Percentiles rank a stretch among this genome's conserved stretches.
Evolutionary conservation across 2,113 vertebrate genomes (phyloP).

Genomic region (Cisticola juncidis): DNA sequence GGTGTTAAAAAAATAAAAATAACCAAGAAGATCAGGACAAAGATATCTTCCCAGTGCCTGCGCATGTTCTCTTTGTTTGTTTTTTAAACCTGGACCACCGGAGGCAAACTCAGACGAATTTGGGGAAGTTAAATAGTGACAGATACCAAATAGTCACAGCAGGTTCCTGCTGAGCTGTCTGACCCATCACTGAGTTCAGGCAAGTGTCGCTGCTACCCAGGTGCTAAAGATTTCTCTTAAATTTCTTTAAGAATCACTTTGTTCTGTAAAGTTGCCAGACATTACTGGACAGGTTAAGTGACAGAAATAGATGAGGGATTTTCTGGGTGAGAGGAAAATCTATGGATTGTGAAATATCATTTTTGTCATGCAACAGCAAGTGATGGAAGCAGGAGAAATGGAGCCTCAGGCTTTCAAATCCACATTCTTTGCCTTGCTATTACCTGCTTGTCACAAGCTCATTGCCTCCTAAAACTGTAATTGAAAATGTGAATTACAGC

Average conservation of each 20-base stretch:
- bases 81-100: neutral
- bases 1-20: conserved; percentile 61
- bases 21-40: conserved; percentile 18
- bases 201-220: neutral
- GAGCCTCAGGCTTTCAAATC: neutral
- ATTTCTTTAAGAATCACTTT: neutral
- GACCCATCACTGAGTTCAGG: neutral
- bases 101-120: neutral
- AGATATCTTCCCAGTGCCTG: conserved; percentile 17
- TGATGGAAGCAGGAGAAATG: neutral
- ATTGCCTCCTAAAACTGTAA: neutral
- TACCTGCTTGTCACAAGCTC: neutral
- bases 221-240: neutral
- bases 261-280: neutral
- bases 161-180: neutral
- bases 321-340: neutral
- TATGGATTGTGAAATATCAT: neutral
- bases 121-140: neutral
- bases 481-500: neutral
- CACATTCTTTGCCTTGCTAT: neutral
- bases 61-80: conserved; percentile 14
- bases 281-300: neutral
- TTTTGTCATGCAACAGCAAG: neutral
- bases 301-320: neutral
- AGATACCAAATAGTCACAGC: neutral